Percentiles rank a stretch among this genome's conserved stretches.
phyloP scores from a whole-genome alignment of 2,797 vertebrate species.

The Sciurus vulgaris region DNA sequence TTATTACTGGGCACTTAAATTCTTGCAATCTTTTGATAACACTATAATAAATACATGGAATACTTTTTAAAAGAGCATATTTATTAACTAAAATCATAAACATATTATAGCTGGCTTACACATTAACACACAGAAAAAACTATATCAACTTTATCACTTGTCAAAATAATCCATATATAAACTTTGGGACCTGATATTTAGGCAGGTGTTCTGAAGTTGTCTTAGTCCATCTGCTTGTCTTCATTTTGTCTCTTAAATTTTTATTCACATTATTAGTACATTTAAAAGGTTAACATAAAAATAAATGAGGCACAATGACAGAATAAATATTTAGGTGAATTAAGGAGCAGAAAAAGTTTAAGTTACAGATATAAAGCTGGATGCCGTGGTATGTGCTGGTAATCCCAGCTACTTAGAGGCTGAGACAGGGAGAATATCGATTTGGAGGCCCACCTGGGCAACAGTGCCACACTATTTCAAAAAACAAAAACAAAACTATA shows the following conservation, averaged over 20 bases:
- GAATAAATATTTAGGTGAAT: background rate
- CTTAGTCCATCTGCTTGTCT: constrained; percentile 16
- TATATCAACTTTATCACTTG: background rate
- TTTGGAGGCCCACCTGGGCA: background rate
- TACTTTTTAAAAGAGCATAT: constrained; percentile 33
- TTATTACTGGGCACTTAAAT: constrained; percentile 48
- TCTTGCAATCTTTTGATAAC: background rate
- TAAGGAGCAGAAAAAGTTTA: constrained; percentile 35
- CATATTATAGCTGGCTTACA: background rate
- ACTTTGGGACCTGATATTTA: constrained; percentile 33
- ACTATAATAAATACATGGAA: constrained; percentile 42
- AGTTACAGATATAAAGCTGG: background rate
- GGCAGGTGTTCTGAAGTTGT: constrained; percentile 32
- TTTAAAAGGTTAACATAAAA: constrained; percentile 51
- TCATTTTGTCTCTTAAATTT: constrained; percentile 38
- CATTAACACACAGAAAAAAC: background rate
- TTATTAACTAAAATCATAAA: constrained; percentile 30
- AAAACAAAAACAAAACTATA: background rate
- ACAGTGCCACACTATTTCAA: background rate
- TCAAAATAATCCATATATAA: constrained; percentile 44
- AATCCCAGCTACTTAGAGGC: background rate
- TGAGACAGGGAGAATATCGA: background rate
- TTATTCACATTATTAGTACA: constrained; percentile 24
- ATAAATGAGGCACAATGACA: constrained; percentile 37
- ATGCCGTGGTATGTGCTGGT: background rate